Conservation (phyloP, 2,797 vertebrate species). For the Ispidina picta region DNA sequence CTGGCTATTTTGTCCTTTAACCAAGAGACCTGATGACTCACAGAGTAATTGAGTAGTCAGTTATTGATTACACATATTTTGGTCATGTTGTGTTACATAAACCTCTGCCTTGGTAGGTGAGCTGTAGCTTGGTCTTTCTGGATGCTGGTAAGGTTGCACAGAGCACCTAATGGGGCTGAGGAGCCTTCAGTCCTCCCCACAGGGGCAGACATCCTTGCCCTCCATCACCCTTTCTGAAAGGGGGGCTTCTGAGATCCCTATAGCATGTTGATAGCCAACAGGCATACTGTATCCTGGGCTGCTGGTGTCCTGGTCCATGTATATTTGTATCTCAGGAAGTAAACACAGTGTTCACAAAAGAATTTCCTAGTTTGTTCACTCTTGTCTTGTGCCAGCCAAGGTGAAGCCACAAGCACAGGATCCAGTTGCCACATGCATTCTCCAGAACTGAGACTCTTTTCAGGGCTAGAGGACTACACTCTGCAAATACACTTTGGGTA, state of each 20-base stretch:
- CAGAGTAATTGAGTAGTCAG: not conserved
- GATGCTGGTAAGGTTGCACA: not conserved
- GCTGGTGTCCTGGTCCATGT: not conserved
- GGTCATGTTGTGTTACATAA: not conserved
- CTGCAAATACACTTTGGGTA: not conserved
- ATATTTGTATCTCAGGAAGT: not conserved
- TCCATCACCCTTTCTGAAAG: not conserved
- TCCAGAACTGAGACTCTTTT: not conserved
- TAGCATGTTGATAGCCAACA: not conserved
- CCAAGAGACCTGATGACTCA: not conserved
- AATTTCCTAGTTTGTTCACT: not conserved
- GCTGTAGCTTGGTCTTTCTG: not conserved
- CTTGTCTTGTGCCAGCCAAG: not conserved
- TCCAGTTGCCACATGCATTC: not conserved
- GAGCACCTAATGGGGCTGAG: fast-evolving
- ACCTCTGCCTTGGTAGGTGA: not conserved
- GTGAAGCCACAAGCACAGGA: not conserved
- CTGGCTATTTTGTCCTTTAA: not conserved
- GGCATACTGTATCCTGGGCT: not conserved
- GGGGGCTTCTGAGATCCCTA: not conserved
- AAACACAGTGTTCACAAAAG: not conserved
- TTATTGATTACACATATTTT: not conserved
- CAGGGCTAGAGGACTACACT: not conserved
- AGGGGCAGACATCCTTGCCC: fast-evolving
- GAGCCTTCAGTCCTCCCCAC: not conserved